Percentiles rank a stretch among this genome's conserved stretches.
Conservation (phyloP, 2,113 vertebrate genomes). For the Pao palembangensis region DNA sequence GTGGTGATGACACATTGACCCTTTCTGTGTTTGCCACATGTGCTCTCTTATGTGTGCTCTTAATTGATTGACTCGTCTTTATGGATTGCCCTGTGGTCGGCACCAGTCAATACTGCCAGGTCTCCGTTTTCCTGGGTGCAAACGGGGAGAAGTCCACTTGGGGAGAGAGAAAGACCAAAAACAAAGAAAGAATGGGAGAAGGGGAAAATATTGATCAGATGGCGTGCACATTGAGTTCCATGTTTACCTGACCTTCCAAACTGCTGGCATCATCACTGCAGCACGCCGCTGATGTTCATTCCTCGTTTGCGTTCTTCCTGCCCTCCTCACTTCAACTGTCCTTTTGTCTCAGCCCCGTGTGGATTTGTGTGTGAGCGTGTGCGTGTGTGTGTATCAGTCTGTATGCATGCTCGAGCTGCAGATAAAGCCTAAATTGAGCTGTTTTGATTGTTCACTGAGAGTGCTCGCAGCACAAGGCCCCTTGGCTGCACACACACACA, state of each 20-base stretch:
- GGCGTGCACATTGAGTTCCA: conserved; percentile 54
- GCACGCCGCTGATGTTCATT: conserved; percentile 28
- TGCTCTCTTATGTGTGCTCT: conserved; percentile 53
- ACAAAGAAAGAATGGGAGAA: conserved; percentile 6
- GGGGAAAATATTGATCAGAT: conserved; percentile 65
- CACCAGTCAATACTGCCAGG: conserved; percentile 57
- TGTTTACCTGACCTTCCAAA: conserved; percentile 66
- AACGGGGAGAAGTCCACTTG: conserved; percentile 2
- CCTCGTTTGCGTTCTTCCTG: conserved; percentile 35
- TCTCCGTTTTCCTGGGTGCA: conserved; percentile 51
- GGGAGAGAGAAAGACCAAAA: conserved; percentile 6
- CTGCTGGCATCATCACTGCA: conserved; percentile 62
- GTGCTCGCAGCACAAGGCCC: conserved; percentile 62
- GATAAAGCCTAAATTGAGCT: conserved; percentile 74
- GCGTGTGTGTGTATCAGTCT: conserved; percentile 9
- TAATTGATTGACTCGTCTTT: conserved; percentile 70
- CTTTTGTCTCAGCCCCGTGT: conserved; percentile 57
- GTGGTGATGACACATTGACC: conserved; percentile 54
- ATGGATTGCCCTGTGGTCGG: conserved; percentile 54
- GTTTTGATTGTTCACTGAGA: conserved; percentile 73
- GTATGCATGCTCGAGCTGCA: conserved; percentile 57
- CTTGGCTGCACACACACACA: conserved; percentile 37
- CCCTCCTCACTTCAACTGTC: conserved; percentile 46
- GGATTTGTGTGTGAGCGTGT: conserved; percentile 25
- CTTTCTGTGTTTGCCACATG: conserved; percentile 48